Evolutionary conservation across 2,797 vertebrate species (phyloP), one percentile per base, ranked within the genome.

Genomic region (Oryzias sinensis): DNA sequence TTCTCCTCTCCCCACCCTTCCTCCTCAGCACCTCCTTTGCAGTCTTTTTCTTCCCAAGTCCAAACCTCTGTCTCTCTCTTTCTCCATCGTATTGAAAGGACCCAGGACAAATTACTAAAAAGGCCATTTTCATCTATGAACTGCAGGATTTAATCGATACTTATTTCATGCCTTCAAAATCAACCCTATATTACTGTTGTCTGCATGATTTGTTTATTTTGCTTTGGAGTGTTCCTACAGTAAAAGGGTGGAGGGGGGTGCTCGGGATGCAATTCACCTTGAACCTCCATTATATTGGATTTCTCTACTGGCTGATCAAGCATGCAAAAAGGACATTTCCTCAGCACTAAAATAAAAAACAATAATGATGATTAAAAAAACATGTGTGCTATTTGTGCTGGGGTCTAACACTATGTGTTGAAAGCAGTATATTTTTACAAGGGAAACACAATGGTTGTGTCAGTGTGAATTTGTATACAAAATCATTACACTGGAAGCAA

Each of bases 271-370:
- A 93, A 94, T 93, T 93, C 93, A 94, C 93, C 92, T 93, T 93
- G 89, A 95, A 91, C 92, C 93, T 95, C 85, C 81, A 91, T 95
- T 95, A 95, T 94, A 86, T 89, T 90, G 92, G 89, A 93, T 95
- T 95, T 94, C 92, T 96, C 93, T 92, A 96, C 94, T 87, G 94
- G 92, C 92, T 97, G 95, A 97, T 97, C 96, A 97, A 97, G 96
- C 95, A 95, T 95, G 94, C 94, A 94, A 96, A 96, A 95, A 97
- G 87, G 91, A 93, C 89, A 91, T 93, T 93, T 93, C 91, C 90
- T 86, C 85, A 74, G 89, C 90, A 91, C 87, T 93, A 92, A 93
- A 93, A 92, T 89, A 92, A 93, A 37, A 93, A 93, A 91, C 91
- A 92, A 93, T 90, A 87, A 90, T 84, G 87, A 91, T 90, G 87